These are phyloP conservation scores for Andrena trimmerana DNA, from an alignment of 2,888 invertebrate genomes.

Conservation along the genomic window DNA sequence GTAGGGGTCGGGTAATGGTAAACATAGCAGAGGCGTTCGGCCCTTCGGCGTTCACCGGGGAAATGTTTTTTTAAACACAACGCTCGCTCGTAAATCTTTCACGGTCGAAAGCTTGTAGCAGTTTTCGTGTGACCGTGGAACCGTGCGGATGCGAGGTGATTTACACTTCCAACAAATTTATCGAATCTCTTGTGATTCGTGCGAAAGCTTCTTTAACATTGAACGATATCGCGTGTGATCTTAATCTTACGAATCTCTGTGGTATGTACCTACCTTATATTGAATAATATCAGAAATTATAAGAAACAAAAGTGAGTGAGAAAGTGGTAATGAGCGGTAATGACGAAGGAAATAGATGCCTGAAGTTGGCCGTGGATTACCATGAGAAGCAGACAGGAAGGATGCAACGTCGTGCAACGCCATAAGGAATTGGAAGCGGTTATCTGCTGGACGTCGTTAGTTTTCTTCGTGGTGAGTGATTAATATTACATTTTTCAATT, in stretches of 20 bases:
- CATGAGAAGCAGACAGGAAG: background rate
- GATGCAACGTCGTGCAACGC: background rate
- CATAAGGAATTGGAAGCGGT: background rate
- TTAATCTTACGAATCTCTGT: background rate
- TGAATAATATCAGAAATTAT: background rate
- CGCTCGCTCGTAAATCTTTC: constrained; percentile 2
- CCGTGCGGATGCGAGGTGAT: background rate
- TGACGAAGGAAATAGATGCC: background rate
- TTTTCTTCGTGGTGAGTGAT: background rate
- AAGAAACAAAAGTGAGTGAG: background rate
- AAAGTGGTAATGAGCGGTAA: background rate
- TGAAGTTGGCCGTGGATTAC: background rate
- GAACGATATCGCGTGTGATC: background rate
- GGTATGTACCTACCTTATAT: too few species aligned
- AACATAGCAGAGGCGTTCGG: too few species aligned
- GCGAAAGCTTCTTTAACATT: background rate
- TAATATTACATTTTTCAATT: background rate
- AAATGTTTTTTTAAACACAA: background rate
- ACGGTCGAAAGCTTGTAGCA: background rate
- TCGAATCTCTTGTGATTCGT: background rate
- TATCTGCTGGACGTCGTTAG: background rate
- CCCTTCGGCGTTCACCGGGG: background rate
- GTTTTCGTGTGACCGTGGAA: background rate
- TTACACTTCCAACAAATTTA: background rate
- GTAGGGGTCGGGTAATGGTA: too few species aligned